Conservation (phyloP, 2,888 invertebrate genomes). For the Sturmia bella region DNA sequence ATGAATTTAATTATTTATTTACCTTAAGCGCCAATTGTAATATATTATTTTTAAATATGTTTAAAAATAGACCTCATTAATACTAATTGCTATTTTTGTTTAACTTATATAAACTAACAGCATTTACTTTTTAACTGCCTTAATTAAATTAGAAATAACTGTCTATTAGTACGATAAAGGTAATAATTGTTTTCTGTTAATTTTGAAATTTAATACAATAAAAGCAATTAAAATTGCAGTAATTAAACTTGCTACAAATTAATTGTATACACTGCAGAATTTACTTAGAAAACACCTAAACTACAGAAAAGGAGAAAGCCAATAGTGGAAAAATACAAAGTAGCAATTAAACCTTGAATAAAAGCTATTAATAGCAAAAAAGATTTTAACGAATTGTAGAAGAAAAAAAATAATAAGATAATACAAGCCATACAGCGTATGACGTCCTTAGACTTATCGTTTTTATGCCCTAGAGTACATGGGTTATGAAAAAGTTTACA, state of each 20-base stretch:
- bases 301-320: not conserved
- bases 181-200: constrained; percentile 50
- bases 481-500: too few species aligned
- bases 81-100: too few species aligned
- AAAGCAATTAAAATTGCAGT: constrained; percentile 62
- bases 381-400: constrained; percentile 34
- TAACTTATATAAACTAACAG: not conserved
- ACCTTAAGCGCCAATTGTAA: too few species aligned
- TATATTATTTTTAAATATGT: too few species aligned
- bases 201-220: constrained; percentile 63
- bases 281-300: constrained; percentile 9
- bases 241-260: constrained; percentile 64
- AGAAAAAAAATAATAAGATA: too few species aligned
- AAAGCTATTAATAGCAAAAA: constrained; percentile 14
- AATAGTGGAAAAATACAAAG: constrained; percentile 11
- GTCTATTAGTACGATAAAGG: constrained; percentile 41
- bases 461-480: too few species aligned
- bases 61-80: too few species aligned
- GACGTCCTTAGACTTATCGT: too few species aligned
- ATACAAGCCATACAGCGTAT: too few species aligned
- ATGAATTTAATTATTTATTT: too few species aligned
- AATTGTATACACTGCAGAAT: constrained; percentile 61
- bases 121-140: not conserved
- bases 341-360: constrained; percentile 22
- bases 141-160: constrained; percentile 59